phyloP scores from a whole-genome alignment of 2,888 invertebrate species.

The Rhingia campestris region DNA sequence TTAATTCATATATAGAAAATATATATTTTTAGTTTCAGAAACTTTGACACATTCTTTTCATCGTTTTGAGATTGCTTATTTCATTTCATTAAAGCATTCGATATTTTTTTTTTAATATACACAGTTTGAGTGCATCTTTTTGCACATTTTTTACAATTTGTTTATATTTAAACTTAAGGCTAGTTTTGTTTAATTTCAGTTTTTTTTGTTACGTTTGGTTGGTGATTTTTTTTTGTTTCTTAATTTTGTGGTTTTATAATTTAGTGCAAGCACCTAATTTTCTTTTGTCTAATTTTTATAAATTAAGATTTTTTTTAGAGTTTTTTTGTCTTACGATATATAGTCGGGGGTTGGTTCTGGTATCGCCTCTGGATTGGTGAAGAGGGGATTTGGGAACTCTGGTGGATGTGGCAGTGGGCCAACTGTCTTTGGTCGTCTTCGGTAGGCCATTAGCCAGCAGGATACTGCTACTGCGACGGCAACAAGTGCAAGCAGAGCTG shows the following conservation, averaged over 20 bases:
- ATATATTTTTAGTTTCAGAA: constrained; percentile 71
- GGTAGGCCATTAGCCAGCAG: constrained; percentile 97
- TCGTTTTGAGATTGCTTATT: constrained; percentile 63
- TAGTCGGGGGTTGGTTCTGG: constrained; percentile 93
- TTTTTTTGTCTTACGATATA: constrained; percentile 83
- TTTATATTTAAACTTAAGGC: constrained; percentile 64
- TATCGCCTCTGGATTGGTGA: constrained; percentile 91
- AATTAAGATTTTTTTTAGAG: constrained; percentile 60
- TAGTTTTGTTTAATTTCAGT: constrained; percentile 49
- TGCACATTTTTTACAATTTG: constrained; percentile 74
- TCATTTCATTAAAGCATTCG: constrained; percentile 67
- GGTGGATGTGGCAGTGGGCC: constrained; percentile 97
- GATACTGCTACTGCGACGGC: constrained; percentile 97
- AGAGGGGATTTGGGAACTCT: constrained; percentile 96
- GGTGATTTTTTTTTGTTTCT: constrained; percentile 43
- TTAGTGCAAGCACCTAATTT: constrained; percentile 66
- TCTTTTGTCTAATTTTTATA: constrained; percentile 54
- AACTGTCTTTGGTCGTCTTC: constrained; percentile 92
- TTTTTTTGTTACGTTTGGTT: constrained; percentile 69
- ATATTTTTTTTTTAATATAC: constrained; percentile 59
- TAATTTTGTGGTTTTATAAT: background rate
- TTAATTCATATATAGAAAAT: constrained; percentile 19
- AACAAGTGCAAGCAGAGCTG: constrained; percentile 94
- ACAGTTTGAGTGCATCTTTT: constrained; percentile 72
- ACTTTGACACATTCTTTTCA: constrained; percentile 74